A percentile compares a stretch with the other conserved stretches of the same genome.
These are phyloP conservation scores for Oncorhynchus gorbuscha DNA, from an alignment of 2,113 vertebrate genomes.

Conservation along the genomic window DNA sequence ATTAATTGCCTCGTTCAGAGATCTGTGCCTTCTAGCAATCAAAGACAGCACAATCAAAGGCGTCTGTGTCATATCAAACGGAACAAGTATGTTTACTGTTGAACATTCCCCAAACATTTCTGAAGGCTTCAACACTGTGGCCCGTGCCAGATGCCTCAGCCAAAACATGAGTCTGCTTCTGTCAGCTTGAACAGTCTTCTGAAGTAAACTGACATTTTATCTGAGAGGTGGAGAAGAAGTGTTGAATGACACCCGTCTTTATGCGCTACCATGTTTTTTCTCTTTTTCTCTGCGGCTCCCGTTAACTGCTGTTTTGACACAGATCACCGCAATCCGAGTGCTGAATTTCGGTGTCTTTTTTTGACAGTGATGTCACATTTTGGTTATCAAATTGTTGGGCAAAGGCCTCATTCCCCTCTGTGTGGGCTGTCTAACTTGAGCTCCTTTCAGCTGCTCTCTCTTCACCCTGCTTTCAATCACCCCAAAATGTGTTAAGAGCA, in stretches of 20 bases:
- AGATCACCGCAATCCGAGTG: constrained; percentile 37
- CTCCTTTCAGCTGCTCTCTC: background rate
- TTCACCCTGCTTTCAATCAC: constrained; percentile 59
- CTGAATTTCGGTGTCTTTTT: constrained; percentile 31
- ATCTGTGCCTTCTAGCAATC: background rate
- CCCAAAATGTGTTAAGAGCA: constrained; percentile 61
- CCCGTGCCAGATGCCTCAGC: constrained; percentile 54
- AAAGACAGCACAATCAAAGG: constrained; percentile 51
- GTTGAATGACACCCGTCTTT: constrained; percentile 63
- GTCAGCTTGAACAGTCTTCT: constrained; percentile 82
- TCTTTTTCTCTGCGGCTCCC: constrained; percentile 22
- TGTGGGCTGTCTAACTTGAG: constrained; percentile 4
- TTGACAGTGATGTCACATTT: constrained; percentile 52
- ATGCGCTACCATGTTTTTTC: constrained; percentile 18
- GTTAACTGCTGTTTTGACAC: constrained; percentile 56
- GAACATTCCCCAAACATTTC: constrained; percentile 52
- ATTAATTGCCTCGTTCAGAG: constrained; percentile 3
- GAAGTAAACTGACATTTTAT: constrained; percentile 78
- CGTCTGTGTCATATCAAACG: constrained; percentile 48
- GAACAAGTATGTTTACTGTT: constrained; percentile 57
- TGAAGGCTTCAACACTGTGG: background rate
- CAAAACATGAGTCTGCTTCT: constrained; percentile 84
- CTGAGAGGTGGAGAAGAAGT: constrained; percentile 57
- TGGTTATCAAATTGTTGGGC: constrained; percentile 45
- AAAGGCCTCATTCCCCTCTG: constrained; percentile 7